A percentile compares a stretch with the other conserved stretches of the same genome.
Evolutionary conservation across 2,113 vertebrate genomes (phyloP).

Genomic region (Xenopus borealis): DNA sequence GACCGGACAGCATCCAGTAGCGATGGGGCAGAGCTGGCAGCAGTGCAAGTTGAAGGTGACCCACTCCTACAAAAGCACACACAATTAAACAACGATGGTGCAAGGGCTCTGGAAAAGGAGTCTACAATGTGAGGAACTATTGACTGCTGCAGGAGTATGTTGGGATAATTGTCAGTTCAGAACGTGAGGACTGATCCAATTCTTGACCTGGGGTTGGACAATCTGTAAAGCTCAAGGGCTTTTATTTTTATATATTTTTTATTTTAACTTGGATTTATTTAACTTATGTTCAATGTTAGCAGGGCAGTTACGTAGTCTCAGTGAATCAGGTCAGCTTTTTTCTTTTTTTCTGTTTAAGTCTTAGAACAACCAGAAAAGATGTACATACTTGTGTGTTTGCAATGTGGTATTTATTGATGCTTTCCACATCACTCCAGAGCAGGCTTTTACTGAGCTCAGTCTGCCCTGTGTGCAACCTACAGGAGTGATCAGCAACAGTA

Average conservation of each 20-base stretch:
- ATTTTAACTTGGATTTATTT: too few relatives aligned
- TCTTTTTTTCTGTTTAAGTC: background rate
- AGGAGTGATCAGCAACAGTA: too few relatives aligned
- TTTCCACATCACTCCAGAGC: too few relatives aligned
- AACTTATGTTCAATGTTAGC: slow-evolving; percentile 14
- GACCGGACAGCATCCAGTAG: slow-evolving; percentile 51
- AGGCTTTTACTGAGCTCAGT: too few relatives aligned
- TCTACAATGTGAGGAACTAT: slow-evolving; percentile 63
- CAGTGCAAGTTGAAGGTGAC: slow-evolving; percentile 61
- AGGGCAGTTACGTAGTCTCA: background rate
- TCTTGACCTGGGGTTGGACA: background rate
- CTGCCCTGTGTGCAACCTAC: too few relatives aligned
- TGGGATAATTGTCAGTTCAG: background rate
- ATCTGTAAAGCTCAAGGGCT: background rate
- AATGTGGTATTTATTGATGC: too few relatives aligned
- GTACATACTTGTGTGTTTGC: too few relatives aligned
- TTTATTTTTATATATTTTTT: slow-evolving; percentile 37
- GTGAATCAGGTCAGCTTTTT: background rate
- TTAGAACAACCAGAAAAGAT: too few relatives aligned
- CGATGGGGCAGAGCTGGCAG: slow-evolving; percentile 50
- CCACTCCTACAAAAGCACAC: slow-evolving; percentile 64
- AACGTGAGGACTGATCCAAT: background rate
- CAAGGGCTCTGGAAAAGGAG: slow-evolving; percentile 58
- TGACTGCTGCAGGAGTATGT: background rate
- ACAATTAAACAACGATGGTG: background rate